Conservation (phyloP, 2,113 vertebrate species). For the Tragelaphus scriptus region DNA sequence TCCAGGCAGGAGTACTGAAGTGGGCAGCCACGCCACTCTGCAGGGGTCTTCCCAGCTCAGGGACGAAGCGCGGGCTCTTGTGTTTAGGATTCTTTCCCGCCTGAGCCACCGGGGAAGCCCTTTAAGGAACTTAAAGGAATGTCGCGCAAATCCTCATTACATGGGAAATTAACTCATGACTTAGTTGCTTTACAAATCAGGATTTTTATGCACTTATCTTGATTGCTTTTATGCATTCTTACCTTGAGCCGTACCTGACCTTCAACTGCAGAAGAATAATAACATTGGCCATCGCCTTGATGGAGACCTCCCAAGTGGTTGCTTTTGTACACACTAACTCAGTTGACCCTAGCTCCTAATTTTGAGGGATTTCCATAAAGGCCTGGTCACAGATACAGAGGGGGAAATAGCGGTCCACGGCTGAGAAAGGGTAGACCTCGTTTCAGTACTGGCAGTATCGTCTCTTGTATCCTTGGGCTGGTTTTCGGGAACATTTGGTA, state of each 20-base stretch:
- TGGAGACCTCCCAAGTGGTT: fast-evolving
- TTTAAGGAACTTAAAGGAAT: background rate
- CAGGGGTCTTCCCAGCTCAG: background rate
- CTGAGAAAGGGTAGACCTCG: background rate
- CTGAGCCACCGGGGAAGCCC: background rate
- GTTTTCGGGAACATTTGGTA: fast-evolving
- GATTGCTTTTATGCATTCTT: background rate
- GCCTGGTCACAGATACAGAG: background rate
- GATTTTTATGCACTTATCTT: fast-evolving
- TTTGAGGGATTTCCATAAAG: background rate
- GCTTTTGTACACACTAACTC: no score
- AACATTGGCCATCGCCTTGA: fast-evolving
- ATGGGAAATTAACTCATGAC: no score
- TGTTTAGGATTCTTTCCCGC: background rate
- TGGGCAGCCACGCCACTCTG: fast-evolving
- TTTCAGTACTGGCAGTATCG: background rate
- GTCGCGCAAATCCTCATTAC: fast-evolving
- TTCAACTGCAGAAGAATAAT: fast-evolving
- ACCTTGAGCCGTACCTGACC: background rate
- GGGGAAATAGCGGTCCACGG: no score
- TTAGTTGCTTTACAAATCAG: background rate
- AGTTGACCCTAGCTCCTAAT: no score
- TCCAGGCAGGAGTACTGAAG: background rate
- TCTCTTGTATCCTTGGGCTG: background rate
- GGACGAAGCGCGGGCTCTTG: fast-evolving